phyloP scores from a whole-genome alignment of 2,113 vertebrate genomes.

The Mirounga angustirostris region DNA sequence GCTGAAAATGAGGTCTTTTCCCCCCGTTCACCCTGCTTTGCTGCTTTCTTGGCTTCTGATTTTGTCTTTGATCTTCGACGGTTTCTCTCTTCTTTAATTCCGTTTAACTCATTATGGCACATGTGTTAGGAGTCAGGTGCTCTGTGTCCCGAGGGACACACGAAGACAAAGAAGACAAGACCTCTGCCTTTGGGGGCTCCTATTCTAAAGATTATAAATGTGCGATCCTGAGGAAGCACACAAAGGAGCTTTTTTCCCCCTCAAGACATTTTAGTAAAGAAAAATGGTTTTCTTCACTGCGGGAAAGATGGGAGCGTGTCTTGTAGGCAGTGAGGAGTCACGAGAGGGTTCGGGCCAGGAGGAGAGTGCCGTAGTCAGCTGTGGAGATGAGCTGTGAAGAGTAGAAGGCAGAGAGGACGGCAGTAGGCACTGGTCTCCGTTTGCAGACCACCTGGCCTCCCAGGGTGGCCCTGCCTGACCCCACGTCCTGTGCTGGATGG shows the following conservation, averaged over 20 bases:
- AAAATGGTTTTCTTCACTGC: background rate
- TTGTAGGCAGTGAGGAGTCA: background rate
- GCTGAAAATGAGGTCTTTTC: conserved; percentile 1
- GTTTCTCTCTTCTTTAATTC: background rate
- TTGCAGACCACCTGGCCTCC: background rate
- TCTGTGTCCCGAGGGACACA: background rate
- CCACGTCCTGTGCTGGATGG: background rate
- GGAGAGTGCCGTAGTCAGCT: background rate
- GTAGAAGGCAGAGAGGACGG: background rate
- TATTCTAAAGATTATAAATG: background rate
- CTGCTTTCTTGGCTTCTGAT: background rate
- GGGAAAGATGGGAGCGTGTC: background rate
- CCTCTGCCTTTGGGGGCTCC: background rate
- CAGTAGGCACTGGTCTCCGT: background rate
- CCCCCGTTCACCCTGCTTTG: background rate
- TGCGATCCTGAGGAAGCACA: background rate
- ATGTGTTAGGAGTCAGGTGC: background rate
- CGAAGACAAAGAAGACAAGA: background rate
- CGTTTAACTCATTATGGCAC: background rate
- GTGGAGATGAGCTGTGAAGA: background rate
- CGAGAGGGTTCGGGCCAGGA: background rate
- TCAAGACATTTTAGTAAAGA: background rate
- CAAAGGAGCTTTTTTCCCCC: background rate
- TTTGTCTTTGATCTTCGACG: conserved; percentile 18
- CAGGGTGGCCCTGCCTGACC: background rate